Percentiles rank a stretch among this genome's conserved stretches.
These are phyloP conservation scores for Elmis aenea DNA, from an alignment of 2,888 invertebrate genomes.

Conservation along the genomic window DNA sequence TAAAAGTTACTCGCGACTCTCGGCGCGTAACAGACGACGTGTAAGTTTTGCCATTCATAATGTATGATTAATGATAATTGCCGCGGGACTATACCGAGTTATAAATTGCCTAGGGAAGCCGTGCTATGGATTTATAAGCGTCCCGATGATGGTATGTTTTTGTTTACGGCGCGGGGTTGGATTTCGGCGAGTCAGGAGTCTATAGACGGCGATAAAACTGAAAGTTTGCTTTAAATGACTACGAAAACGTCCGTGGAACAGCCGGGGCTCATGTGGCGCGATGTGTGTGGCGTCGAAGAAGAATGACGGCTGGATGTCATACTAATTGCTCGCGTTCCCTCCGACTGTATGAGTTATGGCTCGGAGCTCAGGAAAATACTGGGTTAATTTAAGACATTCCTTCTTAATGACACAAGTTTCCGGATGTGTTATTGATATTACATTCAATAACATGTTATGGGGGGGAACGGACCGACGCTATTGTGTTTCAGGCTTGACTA, in stretches of 20 bases:
- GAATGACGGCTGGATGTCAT: slow-evolving; percentile 40
- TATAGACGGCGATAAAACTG: slow-evolving; percentile 15
- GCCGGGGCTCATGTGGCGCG: slow-evolving; percentile 23
- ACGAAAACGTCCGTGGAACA: slow-evolving; percentile 16
- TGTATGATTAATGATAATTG: slow-evolving; percentile 47
- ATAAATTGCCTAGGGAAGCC: slow-evolving; percentile 37
- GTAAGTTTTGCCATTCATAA: slow-evolving; percentile 46
- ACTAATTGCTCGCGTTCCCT: slow-evolving; percentile 43
- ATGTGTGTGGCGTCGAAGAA: slow-evolving; percentile 39
- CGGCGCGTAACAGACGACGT: slow-evolving; percentile 34
- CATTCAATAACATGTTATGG: too few species aligned
- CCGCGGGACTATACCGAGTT: slow-evolving; percentile 39
- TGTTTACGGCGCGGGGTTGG: slow-evolving; percentile 34
- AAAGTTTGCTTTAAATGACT: slow-evolving; percentile 1
- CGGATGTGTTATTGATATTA: slow-evolving; percentile 20
- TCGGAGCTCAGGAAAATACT: slow-evolving; percentile 30
- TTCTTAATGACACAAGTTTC: slow-evolving; percentile 33
- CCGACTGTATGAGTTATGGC: slow-evolving; percentile 35
- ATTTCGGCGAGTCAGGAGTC: slow-evolving; percentile 32
- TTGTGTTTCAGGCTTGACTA: too few species aligned
- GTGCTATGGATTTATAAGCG: slow-evolving; percentile 28
- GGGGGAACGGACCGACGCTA: too few species aligned
- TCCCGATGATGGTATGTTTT: slow-evolving; percentile 32
- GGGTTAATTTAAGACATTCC: slow-evolving; percentile 38
- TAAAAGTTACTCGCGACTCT: slow-evolving; percentile 31